phyloP scores from a whole-genome alignment of 2,113 vertebrate genomes.

The Hippoglossus stenolepis region DNA sequence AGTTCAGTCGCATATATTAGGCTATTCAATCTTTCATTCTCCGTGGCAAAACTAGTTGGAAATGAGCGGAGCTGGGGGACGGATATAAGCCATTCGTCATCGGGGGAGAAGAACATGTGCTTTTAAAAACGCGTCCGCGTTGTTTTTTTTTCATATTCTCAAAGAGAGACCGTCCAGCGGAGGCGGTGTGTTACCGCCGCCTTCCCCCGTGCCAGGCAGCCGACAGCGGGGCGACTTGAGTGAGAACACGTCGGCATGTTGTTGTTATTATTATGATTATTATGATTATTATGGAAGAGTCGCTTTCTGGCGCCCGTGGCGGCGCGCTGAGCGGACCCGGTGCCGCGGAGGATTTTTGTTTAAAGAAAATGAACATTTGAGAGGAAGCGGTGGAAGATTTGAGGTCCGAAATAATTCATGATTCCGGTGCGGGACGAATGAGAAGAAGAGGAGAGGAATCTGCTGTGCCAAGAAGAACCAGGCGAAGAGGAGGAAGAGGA shows the following conservation, averaged over 20 bases:
- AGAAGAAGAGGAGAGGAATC: slow-evolving; percentile 59
- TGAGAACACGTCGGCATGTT: slow-evolving; percentile 40
- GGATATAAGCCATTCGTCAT: slow-evolving; percentile 88
- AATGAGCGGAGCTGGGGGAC: slow-evolving; percentile 91
- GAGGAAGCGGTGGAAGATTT: slow-evolving; percentile 88
- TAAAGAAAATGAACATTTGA: slow-evolving; percentile 86
- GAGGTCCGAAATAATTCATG: slow-evolving; percentile 91
- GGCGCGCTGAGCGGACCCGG: slow-evolving; percentile 76
- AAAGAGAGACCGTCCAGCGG: slow-evolving; percentile 28
- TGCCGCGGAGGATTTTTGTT: slow-evolving; percentile 38
- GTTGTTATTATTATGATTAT: slow-evolving; percentile 4
- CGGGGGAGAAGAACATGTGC: slow-evolving; percentile 81
- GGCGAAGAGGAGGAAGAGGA: slow-evolving; percentile 29
- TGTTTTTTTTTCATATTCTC: slow-evolving; percentile 28
- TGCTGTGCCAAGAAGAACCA: slow-evolving; percentile 35
- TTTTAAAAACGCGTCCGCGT: slow-evolving; percentile 61
- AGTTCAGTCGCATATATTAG: slow-evolving; percentile 99
- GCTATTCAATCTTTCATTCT: slow-evolving; percentile 98
- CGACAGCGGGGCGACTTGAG: slow-evolving; percentile 29
- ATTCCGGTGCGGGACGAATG: slow-evolving; percentile 90
- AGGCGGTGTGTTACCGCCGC: slow-evolving; percentile 6
- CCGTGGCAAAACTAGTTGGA: slow-evolving; percentile 96
- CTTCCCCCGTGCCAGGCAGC: slow-evolving; percentile 1
- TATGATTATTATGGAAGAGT: slow-evolving; percentile 30
- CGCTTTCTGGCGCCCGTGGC: slow-evolving; percentile 18